Percentiles rank a stretch among this genome's conserved stretches.
Conservation (phyloP, 1,140 invertebrate genomes). For the Drosophila fuyamai region DNA sequence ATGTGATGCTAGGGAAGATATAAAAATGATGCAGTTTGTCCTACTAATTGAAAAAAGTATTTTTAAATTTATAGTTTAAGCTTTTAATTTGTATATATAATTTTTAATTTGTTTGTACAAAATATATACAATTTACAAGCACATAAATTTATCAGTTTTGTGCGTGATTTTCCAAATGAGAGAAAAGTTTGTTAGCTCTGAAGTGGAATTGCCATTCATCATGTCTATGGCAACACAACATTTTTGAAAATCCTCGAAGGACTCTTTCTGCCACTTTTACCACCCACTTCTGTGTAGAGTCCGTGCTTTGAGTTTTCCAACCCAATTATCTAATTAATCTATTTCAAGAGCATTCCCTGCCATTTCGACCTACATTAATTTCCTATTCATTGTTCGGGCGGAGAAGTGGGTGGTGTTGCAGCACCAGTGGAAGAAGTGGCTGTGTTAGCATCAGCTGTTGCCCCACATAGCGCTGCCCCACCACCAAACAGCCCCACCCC, state of each 20-base stretch:
- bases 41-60: no score
- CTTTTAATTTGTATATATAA: no score
- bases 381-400: constrained; percentile 72
- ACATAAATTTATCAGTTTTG: neutral
- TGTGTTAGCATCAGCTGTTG: constrained; percentile 49
- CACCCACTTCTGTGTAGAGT: constrained; percentile 1
- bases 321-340: constrained; percentile 75
- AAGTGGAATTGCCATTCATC: constrained; percentile 22
- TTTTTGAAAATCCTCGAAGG: constrained; percentile 20
- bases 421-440: constrained; percentile 47
- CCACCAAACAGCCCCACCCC: neutral
- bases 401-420: constrained; percentile 33
- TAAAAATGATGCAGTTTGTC: no score
- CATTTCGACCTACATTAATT: constrained; percentile 82
- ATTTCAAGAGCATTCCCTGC: constrained; percentile 76
- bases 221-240: constrained; percentile 11
- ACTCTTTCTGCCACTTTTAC: neutral
- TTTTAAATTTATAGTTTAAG: no score
- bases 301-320: constrained; percentile 29
- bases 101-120: no score
- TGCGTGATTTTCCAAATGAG: neutral
- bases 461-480: constrained; percentile 19
- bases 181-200: constrained; percentile 1
- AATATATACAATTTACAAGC: no score
- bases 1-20: no score